Conservation (phyloP, 2,797 vertebrate species). For the Lagodon rhomboides region DNA sequence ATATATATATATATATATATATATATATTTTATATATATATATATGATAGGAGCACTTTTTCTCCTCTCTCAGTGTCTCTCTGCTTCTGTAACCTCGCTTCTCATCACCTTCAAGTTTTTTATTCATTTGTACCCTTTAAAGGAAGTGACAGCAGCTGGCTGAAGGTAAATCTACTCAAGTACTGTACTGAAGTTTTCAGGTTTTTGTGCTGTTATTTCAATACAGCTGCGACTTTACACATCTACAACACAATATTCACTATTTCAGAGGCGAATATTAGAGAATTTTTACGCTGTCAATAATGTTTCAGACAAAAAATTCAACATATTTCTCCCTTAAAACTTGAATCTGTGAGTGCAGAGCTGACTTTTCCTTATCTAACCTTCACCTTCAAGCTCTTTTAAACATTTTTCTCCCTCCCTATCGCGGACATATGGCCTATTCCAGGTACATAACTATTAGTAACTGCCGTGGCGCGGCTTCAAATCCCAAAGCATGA, state of each 20-base stretch:
- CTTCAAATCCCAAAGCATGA: constrained; percentile 47
- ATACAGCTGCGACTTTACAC: too few relatives aligned
- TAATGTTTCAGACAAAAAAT: too few relatives aligned
- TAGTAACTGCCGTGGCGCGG: constrained; percentile 34
- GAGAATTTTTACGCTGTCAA: too few relatives aligned
- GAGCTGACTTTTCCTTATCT: constrained; percentile 23
- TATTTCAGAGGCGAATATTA: too few relatives aligned
- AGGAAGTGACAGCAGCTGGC: too few relatives aligned
- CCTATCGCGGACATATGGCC: constrained; percentile 40
- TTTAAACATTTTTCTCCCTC: constrained; percentile 13
- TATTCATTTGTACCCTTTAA: neutral
- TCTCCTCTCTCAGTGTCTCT: neutral
- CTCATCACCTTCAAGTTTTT: constrained; percentile 52
- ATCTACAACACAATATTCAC: too few relatives aligned
- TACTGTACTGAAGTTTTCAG: too few relatives aligned
- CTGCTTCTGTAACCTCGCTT: constrained; percentile 51
- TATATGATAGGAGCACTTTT: constrained; percentile 11
- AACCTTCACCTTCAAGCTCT: constrained; percentile 47
- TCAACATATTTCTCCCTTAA: too few relatives aligned
- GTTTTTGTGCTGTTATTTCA: too few relatives aligned
- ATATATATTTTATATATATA: constrained; percentile 16
- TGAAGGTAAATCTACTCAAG: too few relatives aligned
- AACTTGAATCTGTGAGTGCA: too few relatives aligned
- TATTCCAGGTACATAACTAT: constrained; percentile 56
- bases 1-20: too few relatives aligned